Percentiles rank a stretch among this genome's conserved stretches.
Conservation (phyloP, 2,888 invertebrate genomes). For the Sesia apiformis region DNA sequence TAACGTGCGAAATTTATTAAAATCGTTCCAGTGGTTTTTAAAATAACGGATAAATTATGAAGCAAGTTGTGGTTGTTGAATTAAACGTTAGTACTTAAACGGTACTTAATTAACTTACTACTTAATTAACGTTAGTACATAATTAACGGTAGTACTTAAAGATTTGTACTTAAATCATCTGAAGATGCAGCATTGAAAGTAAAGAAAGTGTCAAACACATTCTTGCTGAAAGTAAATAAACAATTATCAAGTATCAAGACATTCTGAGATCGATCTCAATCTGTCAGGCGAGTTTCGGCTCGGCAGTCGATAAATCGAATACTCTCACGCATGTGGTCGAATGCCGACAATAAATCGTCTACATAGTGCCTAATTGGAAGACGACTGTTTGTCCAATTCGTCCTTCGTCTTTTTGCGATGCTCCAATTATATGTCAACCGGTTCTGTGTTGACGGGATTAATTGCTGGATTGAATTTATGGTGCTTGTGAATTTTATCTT, state of each 20-base stretch:
- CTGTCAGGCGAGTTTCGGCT: conserved; percentile 12
- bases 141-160: too few species aligned
- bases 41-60: too few species aligned
- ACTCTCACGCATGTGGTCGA: conserved; percentile 17
- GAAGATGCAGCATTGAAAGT: too few species aligned
- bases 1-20: too few species aligned
- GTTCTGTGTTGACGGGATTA: background rate
- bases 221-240: background rate
- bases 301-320: conserved; percentile 26
- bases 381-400: conserved; percentile 33
- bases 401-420: conserved; percentile 24
- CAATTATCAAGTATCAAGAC: background rate
- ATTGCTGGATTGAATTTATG: background rate
- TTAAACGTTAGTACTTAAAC: too few species aligned
- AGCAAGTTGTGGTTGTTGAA: too few species aligned
- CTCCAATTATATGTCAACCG: conserved; percentile 22
- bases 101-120: too few species aligned
- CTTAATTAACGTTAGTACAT: too few species aligned
- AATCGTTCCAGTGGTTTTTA: too few species aligned
- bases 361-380: conserved; percentile 28
- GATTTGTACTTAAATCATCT: too few species aligned
- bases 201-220: background rate
- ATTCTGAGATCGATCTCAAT: conserved; percentile 8
- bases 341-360: conserved; percentile 23
- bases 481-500: background rate